phyloP scores from a whole-genome alignment of 64 coral and sea anemone species.

The Porites australiensis region DNA sequence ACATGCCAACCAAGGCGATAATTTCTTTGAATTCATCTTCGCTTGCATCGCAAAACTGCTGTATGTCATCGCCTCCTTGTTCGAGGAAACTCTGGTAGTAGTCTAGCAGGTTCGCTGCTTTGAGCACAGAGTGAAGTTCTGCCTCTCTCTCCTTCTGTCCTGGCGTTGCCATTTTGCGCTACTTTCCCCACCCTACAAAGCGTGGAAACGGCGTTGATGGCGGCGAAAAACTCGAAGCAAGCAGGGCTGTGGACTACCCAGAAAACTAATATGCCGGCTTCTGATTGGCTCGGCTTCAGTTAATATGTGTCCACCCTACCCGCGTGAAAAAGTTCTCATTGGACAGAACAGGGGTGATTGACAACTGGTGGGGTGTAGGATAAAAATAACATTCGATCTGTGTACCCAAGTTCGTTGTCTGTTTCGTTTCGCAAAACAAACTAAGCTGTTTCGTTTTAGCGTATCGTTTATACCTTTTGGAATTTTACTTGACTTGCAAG shows the following conservation, averaged over 20 bases:
- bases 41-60: conserved; percentile 97
- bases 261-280: conserved; percentile 37
- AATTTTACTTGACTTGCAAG: too few relatives aligned
- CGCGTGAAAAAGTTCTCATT: conserved; percentile 73
- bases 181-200: conserved; percentile 93
- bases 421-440: neutral
- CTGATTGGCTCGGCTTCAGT: conserved; percentile 41
- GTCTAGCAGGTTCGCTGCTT: conserved; percentile 94
- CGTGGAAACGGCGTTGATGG: conserved; percentile 47
- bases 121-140: conserved; percentile 91
- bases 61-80: conserved; percentile 97
- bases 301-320: conserved; percentile 42
- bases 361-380: conserved; percentile 62
- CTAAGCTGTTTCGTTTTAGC: too few relatives aligned
- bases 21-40: conserved; percentile 99
- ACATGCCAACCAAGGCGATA: conserved; percentile 95
- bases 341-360: conserved; percentile 73
- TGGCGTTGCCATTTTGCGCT: conserved; percentile 94
- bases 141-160: conserved; percentile 98
- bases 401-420: neutral
- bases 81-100: conserved; percentile 96
- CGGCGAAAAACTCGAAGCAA: conserved; percentile 54
- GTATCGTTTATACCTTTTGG: too few relatives aligned
- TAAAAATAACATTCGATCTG: conserved; percentile 23
- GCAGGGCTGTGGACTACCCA: conserved; percentile 68